Evolutionary conservation across 2,888 invertebrate genomes (phyloP), one percentile per base, ranked within the genome.

Genomic region (Drosophila affinis): DNA sequence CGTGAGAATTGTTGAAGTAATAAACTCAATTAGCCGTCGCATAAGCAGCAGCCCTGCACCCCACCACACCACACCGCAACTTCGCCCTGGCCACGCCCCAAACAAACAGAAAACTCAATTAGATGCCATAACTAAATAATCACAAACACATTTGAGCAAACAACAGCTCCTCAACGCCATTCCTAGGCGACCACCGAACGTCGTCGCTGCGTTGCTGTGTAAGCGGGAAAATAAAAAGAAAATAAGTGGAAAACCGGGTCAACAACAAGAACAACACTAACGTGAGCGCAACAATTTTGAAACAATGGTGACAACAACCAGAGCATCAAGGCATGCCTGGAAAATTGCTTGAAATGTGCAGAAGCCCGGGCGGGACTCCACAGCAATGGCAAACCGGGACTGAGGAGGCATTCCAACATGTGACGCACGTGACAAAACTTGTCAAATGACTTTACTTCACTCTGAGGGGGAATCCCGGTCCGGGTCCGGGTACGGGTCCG

Each of bases 361-460:
- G 75, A 74, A 82, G 86, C 77, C 77, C 68, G 39, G 34, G 45
- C 21, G 57, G 9, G 53, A 52, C 34, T 34, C 12, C 12, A 12
- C 46, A 24, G 51, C 62, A 62, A 44, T 17, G 18, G 53, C 54
- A 27, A 18, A 9, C 44, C 45, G 48, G 49, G 32, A 18, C 32
- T 9, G 44, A 32, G 54, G 44, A n/a, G 57, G 61, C 79, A 84
- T 84, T 79, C 87, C 87, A 87, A 75, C 85, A 87, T 85, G 85
- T 85, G 87, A 81, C 82, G 85, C 87, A 87, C 85, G 85, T 86
- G 85, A 86, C 85, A 85, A 86, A 86, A 86, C 87, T 86, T 86
- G 85, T 87, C 87, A 86, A 86, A 87, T 84, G 82, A 80, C 80
- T 85, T 84, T 77, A 73, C 87, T 85, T 80, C 75, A 72, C 74